Percentiles rank a stretch among this genome's conserved stretches.
Evolutionary conservation across 2,888 invertebrate genomes (phyloP).

Genomic region (Drosophila multiciliata): DNA sequence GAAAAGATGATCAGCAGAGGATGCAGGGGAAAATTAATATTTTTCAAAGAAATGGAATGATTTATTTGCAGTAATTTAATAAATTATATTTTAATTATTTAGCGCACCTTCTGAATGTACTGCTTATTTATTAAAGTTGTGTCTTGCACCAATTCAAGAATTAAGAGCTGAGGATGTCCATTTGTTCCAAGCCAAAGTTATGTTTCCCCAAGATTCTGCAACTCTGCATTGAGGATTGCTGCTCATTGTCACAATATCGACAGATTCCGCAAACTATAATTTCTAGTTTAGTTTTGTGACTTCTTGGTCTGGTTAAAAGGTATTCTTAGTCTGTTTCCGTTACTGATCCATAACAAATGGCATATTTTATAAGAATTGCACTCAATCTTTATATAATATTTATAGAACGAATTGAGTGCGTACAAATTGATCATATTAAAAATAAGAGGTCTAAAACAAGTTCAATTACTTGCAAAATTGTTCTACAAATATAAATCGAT

Average conservation of each 20-base stretch:
- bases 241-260: not conserved
- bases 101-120: not conserved
- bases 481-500: conserved; percentile 6
- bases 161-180: not conserved
- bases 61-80: not conserved
- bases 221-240: not conserved
- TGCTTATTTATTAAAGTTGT: not conserved
- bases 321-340: not conserved
- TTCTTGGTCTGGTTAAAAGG: too few species aligned
- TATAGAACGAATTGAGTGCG: not conserved
- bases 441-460: conserved; percentile 3
- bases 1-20: too few species aligned
- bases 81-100: not conserved
- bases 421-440: not conserved
- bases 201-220: not conserved
- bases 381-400: not conserved
- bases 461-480: conserved; percentile 13
- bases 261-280: not conserved
- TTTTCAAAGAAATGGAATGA: not conserved
- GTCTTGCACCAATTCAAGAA: not conserved
- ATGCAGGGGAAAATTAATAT: not conserved
- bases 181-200: not conserved
- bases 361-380: too few species aligned
- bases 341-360: too few species aligned
- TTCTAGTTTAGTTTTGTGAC: not conserved